A percentile compares a stretch with the other conserved stretches of the same genome.
Evolutionary conservation across 1,140 invertebrate species (phyloP).

Genomic region (Drosophila nasuta): DNA sequence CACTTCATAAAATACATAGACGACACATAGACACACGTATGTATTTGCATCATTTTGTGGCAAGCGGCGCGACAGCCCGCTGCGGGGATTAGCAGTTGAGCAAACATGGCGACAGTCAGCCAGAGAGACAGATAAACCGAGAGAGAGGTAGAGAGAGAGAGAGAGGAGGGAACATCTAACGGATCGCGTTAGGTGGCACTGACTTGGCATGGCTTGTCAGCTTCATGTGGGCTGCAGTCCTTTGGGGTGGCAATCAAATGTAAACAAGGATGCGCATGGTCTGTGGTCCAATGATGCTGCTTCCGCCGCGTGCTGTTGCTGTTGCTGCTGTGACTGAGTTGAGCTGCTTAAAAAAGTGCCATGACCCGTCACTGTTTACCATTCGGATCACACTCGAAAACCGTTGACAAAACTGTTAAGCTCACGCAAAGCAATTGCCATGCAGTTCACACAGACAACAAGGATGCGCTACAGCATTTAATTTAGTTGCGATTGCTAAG

Average conservation of each 20-base stretch:
- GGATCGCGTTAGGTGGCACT: slow-evolving; percentile 66
- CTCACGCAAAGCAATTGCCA: slow-evolving; percentile 44
- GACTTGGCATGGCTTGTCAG: slow-evolving; percentile 79
- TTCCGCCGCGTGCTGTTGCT: slow-evolving; percentile 52
- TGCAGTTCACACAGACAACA: background rate
- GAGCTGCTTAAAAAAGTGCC: slow-evolving; percentile 76
- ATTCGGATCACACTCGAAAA: slow-evolving; percentile 73
- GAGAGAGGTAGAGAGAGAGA: slow-evolving; percentile 15
- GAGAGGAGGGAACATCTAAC: slow-evolving; percentile 44
- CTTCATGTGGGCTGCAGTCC: slow-evolving; percentile 56
- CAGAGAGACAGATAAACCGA: background rate
- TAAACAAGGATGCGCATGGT: slow-evolving; percentile 35
- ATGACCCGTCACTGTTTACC: slow-evolving; percentile 68
- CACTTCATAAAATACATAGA: slow-evolving; percentile 65
- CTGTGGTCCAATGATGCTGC: slow-evolving; percentile 18
- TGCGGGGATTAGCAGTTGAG: slow-evolving; percentile 75
- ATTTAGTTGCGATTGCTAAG: too few species aligned
- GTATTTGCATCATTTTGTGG: slow-evolving; percentile 77
- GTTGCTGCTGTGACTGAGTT: slow-evolving; percentile 23
- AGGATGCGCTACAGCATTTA: slow-evolving; percentile 7
- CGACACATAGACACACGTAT: background rate
- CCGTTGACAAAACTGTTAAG: slow-evolving; percentile 72
- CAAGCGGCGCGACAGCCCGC: slow-evolving; percentile 67
- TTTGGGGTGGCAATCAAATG: slow-evolving; percentile 43
- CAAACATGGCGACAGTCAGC: slow-evolving; percentile 78